A percentile compares a stretch with the other conserved stretches of the same genome.
Conservation (phyloP, 2,113 vertebrate genomes). For the Laterallus jamaicensis region DNA sequence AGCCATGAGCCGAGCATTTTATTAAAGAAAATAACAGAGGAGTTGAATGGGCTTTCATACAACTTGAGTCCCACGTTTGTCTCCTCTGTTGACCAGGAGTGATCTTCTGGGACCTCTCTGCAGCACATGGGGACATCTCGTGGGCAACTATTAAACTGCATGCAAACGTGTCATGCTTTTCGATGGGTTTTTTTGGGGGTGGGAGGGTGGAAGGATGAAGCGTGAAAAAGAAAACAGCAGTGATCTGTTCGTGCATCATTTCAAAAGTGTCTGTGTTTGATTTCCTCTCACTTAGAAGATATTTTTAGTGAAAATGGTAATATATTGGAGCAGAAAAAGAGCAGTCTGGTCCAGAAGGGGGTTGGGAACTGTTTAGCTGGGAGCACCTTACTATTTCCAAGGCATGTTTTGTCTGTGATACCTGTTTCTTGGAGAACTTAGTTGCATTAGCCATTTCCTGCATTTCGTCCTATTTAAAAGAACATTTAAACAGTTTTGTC, state of each 20-base stretch:
- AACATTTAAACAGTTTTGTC: not conserved
- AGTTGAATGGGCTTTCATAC: not conserved
- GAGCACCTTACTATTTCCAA: not conserved
- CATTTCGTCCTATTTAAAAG: not conserved
- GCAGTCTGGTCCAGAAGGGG: not conserved
- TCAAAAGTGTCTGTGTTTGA: not conserved
- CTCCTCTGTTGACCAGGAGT: not conserved
- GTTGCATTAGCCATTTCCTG: not conserved
- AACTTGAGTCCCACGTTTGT: not conserved
- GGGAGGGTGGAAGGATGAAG: accelerated
- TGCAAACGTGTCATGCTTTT: not conserved
- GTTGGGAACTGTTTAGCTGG: not conserved
- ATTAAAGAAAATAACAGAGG: not conserved
- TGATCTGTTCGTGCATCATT: not conserved
- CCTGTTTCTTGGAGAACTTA: not conserved
- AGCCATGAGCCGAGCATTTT: not conserved
- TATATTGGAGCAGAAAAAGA: not conserved
- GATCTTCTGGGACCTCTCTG: not conserved
- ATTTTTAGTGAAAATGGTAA: not conserved
- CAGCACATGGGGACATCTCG: constrained; percentile 45
- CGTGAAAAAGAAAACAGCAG: not conserved
- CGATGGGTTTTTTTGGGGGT: not conserved
- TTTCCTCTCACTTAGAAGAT: constrained; percentile 7
- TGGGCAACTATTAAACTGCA: constrained; percentile 36
- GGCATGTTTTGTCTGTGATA: not conserved